Evolutionary conservation across 2,797 vertebrate genomes (phyloP), one percentile per base, ranked within the genome.

Genomic region (Parauchenoglanis ngamensis): DNA sequence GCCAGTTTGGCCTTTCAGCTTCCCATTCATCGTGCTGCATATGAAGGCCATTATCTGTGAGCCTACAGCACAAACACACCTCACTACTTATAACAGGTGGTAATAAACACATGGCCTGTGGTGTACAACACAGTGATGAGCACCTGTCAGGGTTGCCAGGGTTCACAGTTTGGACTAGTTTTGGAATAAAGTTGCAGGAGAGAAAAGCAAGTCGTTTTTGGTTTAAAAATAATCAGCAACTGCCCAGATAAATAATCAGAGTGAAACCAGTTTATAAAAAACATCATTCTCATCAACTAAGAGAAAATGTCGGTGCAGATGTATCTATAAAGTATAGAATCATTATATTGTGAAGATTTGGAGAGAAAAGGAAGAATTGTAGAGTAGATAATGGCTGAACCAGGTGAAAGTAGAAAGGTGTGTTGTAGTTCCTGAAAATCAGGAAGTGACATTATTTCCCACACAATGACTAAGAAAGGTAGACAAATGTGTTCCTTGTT

Each of bases 41-140:
- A 96, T 7, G 94, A 96, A 84, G 97, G 97, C 3, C 96, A 97
- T 93, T 97, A 96, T 21, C 92, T 97, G 97, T 98, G 91, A 97
- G 96, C 17, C 15, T 65, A 28, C 1, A 28, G 15, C 25, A 49
- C 25, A 19, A 49, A 49, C 31, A 7, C 54, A 79, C 17, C 79
- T n/a, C 23, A 19, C 23, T 13, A 40, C 31, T 79, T 23, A 35
- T 57, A 57, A 35, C 8, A 79, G 54, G 28, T 40, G 54, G 5
- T 35, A 23, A 31, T 21, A 75, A 76, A n/a, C 94, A 85, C 61
- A n/a, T 72, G 3, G 46, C 56, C 12, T 59, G 17, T 70, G 35
- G 57, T 46, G 12, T 40, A 25, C 17, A 40, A 44, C 31, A 40
- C 35, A 70, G 68, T 21, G 68, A 70, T 70, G 68, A 75, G 72